These are phyloP conservation scores for Myopa tessellatipennis DNA, from an alignment of 2,888 invertebrate genomes.

Conservation along the genomic window DNA sequence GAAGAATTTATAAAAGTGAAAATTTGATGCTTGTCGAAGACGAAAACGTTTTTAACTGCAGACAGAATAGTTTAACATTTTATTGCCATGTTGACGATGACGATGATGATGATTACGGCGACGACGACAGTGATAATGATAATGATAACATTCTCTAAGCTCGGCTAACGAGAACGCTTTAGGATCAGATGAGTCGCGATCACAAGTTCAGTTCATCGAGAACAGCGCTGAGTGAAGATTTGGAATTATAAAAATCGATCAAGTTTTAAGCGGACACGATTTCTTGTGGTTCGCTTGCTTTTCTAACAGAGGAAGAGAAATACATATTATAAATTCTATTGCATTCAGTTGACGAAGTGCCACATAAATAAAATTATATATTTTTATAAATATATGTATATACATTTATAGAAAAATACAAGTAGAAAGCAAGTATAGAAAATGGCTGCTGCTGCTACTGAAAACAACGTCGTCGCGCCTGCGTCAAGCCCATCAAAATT, in stretches of 20 bases:
- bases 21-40: neutral
- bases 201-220: neutral
- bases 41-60: too few relatives aligned
- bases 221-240: constrained; percentile 13
- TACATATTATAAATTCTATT: neutral
- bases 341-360: too few relatives aligned
- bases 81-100: neutral
- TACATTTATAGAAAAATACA: neutral
- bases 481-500: constrained; percentile 43
- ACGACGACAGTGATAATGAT: neutral
- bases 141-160: neutral
- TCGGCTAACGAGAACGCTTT: neutral
- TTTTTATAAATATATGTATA: too few relatives aligned
- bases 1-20: neutral
- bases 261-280: neutral
- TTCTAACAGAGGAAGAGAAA: neutral
- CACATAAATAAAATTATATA: too few relatives aligned
- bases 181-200: neutral
- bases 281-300: neutral
- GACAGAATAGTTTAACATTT: neutral
- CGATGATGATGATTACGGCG: neutral
- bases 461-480: neutral
- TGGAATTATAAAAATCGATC: neutral
- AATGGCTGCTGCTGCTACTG: neutral
- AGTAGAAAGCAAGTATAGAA: neutral